Evolutionary conservation across 2,113 vertebrate genomes (phyloP), one percentile per base, ranked within the genome.

Genomic region (Triplophysa siluroides): DNA sequence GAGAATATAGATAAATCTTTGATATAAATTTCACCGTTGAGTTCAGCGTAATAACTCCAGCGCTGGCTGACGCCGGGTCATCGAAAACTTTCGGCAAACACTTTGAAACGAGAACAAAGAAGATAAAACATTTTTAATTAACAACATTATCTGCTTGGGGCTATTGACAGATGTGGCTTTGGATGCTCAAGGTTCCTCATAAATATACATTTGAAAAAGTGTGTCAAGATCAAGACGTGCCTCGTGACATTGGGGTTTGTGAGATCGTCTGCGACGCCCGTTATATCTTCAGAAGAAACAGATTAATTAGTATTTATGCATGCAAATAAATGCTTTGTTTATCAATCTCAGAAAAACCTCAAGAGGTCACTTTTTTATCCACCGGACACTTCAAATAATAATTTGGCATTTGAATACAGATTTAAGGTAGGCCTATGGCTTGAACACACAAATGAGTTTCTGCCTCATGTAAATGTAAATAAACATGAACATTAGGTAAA

Each of bases 181-280:
- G 56, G 41, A 75, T 64, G 71, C 70, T 74, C 71, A 65, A 74
- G 64, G 38, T 67, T 67, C 33, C 72, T 80, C 79, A 80, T 80
- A 67, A 66, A 80, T 80, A 74, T 74, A 73, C 69, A 80, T 62
- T 63, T 80, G 14, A 54, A 66, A 12, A 56, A 58, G 71, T 47
- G 41, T 67, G 71, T 75, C 73, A 75, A 75, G 56, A 75, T 47
- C 70, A 80, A 80, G 78, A 67, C 16, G 67, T 67, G 62, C 56
- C 50, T 65, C 58, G 23, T 67, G 72, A 75, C 79, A 66, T 75
- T 80, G 38, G 43, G 47, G 56, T 62, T 52, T n/a, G 56, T 79
- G 58, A 50, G 66, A 33, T 67, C 14, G 60, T 79, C 11, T 19
- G 14, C 24, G 26, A 43, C 56, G 12, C 66, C 52, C 21, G 8